Evolutionary conservation across 2,113 vertebrate genomes (phyloP), one percentile per base, ranked within the genome.

Genomic region (Mustelus asterias): DNA sequence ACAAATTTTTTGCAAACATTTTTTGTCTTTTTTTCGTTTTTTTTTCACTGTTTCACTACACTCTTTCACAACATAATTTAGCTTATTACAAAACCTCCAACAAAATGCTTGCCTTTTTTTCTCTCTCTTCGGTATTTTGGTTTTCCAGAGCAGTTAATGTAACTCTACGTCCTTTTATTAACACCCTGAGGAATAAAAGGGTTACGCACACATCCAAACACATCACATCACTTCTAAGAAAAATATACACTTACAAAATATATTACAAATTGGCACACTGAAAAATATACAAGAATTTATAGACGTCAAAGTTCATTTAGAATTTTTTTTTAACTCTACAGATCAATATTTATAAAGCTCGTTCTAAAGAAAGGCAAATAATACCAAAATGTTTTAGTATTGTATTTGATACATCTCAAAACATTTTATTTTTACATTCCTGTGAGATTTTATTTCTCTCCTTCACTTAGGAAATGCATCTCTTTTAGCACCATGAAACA

Each of bases 171-270:
- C 99, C 99, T 99, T 99, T 99, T 98, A 98, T 98, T 98, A 98
- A 98, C 99, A 99, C 98, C 98, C 97, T 97, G 96, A 98, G 98
- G 99, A 98, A 98, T 98, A 99, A 99, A 99, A 99, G 99, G 98
- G 99, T 97, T 98, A 97, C 97, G 98, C 98, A 98, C 98, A 99
- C 99, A 98, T 98, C 98, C 98, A 98, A 99, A 99, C 99, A 99
- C 99, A 99, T 99, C 99, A 99, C 99, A 99, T 98, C 99, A 99
- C 99, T 99, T 98, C 99, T 99, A 99, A 99, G 99, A 99, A 99
- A 99, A 99, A 99, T 99, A 99, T 99, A 99, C 99, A 99, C 99
- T 99, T 99, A 99, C 99, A 99, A 99, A 99, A 99, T 99, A 99
- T 99, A 98, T 99, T 99, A 99, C 99, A 99, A 99, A 99, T 99